Evolutionary conservation across 2,888 invertebrate species (phyloP).

Genomic region (Drosophila paranaensis): DNA sequence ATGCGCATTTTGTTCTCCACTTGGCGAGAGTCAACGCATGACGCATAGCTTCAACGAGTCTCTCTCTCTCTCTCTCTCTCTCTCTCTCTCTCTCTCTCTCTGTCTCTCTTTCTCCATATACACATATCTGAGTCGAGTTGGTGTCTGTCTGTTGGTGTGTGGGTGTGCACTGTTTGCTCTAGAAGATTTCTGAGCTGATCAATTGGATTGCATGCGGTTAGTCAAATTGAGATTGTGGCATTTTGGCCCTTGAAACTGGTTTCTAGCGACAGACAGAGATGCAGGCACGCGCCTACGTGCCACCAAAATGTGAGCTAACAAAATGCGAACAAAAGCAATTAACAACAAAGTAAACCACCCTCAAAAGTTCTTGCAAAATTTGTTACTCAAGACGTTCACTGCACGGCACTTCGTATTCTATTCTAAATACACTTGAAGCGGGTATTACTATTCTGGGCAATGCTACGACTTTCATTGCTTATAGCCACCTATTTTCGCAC

Average conservation of each 20-base stretch:
- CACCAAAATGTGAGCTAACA: slow-evolving; percentile 20
- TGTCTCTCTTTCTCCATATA: slow-evolving; percentile 1
- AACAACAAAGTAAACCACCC: slow-evolving; percentile 13
- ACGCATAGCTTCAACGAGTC: slow-evolving; percentile 33
- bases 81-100: not conserved
- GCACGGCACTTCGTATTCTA: not conserved
- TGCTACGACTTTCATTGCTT: not conserved
- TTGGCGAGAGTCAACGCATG: slow-evolving; percentile 24
- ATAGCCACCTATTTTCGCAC: not conserved
- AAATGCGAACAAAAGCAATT: slow-evolving; percentile 12
- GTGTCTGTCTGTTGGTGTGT: slow-evolving; percentile 10
- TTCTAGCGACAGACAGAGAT: slow-evolving; percentile 30
- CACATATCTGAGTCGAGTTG: slow-evolving; percentile 1
- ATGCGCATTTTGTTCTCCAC: slow-evolving; percentile 62
- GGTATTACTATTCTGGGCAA: not conserved
- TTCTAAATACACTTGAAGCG: not conserved
- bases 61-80: slow-evolving; percentile 20
- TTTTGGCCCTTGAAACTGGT: slow-evolving; percentile 66
- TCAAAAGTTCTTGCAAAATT: not conserved
- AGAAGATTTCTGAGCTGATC: slow-evolving; percentile 45
- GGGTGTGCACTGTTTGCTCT: slow-evolving; percentile 38
- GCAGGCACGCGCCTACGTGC: slow-evolving; percentile 56
- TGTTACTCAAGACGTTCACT: not conserved
- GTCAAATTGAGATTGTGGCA: slow-evolving; percentile 57
- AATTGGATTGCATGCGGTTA: slow-evolving; percentile 58